phyloP scores from a whole-genome alignment of 1,140 invertebrate genomes.

The Philaenus spumarius region DNA sequence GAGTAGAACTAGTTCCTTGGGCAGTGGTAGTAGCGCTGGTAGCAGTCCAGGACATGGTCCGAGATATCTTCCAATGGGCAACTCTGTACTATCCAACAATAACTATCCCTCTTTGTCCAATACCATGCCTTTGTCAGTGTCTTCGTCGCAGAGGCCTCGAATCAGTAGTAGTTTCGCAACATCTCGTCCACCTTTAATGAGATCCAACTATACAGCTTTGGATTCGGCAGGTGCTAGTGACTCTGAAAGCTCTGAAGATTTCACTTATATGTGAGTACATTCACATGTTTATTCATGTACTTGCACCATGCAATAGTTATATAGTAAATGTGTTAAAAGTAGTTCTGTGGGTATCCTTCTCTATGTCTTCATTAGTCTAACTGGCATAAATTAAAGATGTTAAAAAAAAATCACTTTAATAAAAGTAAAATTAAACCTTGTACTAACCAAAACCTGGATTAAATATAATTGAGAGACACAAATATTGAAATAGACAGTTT shows the following conservation, averaged over 20 bases:
- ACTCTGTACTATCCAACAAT: too few species aligned
- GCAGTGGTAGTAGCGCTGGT: constrained; percentile 36
- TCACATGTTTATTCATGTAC: too few species aligned
- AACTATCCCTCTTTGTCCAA: too few species aligned
- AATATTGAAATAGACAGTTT: too few species aligned
- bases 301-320: not conserved
- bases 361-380: too few species aligned
- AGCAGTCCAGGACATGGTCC: constrained; percentile 31
- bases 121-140: not conserved
- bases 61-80: not conserved
- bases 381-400: too few species aligned
- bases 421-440: too few species aligned
- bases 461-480: too few species aligned
- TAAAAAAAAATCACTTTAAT: too few species aligned
- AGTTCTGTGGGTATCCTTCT: too few species aligned
- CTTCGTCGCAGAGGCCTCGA: constrained; percentile 42
- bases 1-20: constrained; percentile 41
- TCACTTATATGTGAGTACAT: constrained; percentile 58
- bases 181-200: too few species aligned
- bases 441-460: too few species aligned
- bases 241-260: constrained; percentile 54
- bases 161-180: not conserved
- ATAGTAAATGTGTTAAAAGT: not conserved
- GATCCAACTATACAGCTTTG: constrained; percentile 36
- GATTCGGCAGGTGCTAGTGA: constrained; percentile 48